Conservation (phyloP, 2,888 invertebrate species). For the Palloptera scutellata region DNA sequence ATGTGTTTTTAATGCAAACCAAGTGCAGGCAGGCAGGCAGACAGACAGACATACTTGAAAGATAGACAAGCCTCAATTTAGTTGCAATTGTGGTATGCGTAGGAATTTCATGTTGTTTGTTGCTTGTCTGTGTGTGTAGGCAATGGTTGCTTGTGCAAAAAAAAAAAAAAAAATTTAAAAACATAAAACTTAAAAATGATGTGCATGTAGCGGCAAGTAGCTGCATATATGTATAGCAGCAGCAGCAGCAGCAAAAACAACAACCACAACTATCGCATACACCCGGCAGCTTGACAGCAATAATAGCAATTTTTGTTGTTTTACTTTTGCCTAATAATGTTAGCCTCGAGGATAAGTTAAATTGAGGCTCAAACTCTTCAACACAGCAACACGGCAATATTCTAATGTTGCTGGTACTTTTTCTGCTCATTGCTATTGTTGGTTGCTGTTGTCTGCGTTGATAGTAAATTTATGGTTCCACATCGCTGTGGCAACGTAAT, state of each 20-base stretch:
- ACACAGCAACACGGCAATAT: slow-evolving; percentile 1
- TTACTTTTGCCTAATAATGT: no score
- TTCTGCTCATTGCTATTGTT: not conserved
- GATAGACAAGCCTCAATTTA: slow-evolving; percentile 9
- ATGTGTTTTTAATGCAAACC: not conserved
- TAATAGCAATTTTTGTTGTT: no score
- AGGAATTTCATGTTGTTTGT: not conserved
- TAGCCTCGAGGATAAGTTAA: no score
- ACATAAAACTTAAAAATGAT: no score
- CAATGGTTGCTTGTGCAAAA: no score
- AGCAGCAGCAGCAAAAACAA: no score
- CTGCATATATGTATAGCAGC: no score
- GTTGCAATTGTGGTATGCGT: slow-evolving; percentile 6
- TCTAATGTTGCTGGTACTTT: slow-evolving; percentile 5
- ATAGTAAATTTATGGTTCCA: slow-evolving; percentile 5
- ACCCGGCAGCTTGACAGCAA: no score
- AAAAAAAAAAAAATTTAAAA: no score
- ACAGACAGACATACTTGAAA: not conserved
- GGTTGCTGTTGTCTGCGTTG: not conserved
- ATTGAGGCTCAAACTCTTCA: not conserved
- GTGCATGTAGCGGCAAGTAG: no score
- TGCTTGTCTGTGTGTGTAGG: no score
- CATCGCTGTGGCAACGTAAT: slow-evolving; percentile 4
- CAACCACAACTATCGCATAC: no score
- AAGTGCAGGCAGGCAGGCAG: not conserved